Percentiles rank a stretch among this genome's conserved stretches.
phyloP scores from a whole-genome alignment of 2,113 vertebrate species.

The Stomatorhinus ivindoensis region DNA sequence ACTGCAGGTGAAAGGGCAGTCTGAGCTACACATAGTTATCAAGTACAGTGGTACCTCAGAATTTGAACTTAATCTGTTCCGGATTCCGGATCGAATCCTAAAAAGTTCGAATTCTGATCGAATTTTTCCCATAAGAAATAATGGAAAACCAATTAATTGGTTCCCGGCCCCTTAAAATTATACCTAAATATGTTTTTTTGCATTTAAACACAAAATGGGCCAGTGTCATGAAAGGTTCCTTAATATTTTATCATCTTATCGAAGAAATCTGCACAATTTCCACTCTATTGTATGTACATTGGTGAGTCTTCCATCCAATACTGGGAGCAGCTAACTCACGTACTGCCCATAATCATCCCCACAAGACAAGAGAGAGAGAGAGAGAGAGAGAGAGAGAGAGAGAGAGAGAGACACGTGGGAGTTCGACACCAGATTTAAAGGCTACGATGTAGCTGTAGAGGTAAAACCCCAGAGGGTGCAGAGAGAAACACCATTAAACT shows the following conservation, averaged over 20 bases:
- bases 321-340: not conserved
- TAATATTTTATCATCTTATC: not conserved
- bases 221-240: not conserved
- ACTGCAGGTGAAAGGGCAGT: not conserved
- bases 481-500: not conserved
- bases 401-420: not conserved
- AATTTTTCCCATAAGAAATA: no score
- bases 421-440: not conserved
- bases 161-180: no score
- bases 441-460: not conserved
- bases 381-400: not conserved
- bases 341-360: not conserved
- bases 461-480: not conserved
- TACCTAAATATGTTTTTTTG: no score
- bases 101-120: no score
- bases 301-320: not conserved
- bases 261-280: not conserved
- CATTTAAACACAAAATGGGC: no score
- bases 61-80: no score
- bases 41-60: no score
- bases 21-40: not conserved
- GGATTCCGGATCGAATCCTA: no score
- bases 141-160: no score
- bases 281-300: not conserved
- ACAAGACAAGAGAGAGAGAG: not conserved